Evolutionary conservation across 2,113 vertebrate genomes (phyloP).

Genomic region (Macheiramphus alcinus): DNA sequence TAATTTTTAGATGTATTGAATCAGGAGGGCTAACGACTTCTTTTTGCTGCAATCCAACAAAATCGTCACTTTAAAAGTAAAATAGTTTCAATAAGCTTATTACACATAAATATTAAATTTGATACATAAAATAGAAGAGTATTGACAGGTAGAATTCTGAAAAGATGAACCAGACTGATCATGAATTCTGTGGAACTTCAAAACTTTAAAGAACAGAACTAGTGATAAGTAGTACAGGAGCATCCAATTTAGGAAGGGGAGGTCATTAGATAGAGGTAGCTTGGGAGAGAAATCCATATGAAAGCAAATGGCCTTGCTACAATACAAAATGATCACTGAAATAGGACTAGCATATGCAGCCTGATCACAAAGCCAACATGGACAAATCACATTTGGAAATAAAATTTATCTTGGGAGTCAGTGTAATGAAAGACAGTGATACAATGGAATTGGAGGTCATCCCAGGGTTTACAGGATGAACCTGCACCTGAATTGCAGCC

Average conservation of each 20-base stretch:
- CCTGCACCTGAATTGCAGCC: slow-evolving; percentile 71
- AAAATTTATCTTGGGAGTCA: slow-evolving; percentile 67
- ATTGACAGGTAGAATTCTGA: slow-evolving; percentile 53
- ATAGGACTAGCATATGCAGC: slow-evolving; percentile 72
- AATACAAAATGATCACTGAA: slow-evolving; percentile 67
- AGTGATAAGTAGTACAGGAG: slow-evolving; percentile 44
- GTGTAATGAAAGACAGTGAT: slow-evolving; percentile 72
- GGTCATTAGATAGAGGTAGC: slow-evolving; percentile 82
- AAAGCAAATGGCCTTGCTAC: slow-evolving; percentile 70
- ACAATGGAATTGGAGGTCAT: slow-evolving; percentile 73
- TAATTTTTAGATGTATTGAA: slow-evolving; percentile 45
- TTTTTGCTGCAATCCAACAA: slow-evolving; percentile 65
- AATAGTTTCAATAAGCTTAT: slow-evolving; percentile 61
- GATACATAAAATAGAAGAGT: slow-evolving; percentile 67
- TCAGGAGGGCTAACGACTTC: slow-evolving; percentile 53
- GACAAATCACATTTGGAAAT: slow-evolving; percentile 71
- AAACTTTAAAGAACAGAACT: slow-evolving; percentile 53
- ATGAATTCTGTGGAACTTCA: slow-evolving; percentile 34
- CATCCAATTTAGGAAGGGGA: slow-evolving; percentile 61
- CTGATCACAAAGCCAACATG: slow-evolving; percentile 70
- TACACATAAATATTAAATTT: slow-evolving; percentile 61
- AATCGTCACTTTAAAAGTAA: slow-evolving; percentile 60
- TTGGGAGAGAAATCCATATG: slow-evolving; percentile 74
- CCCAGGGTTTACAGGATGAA: slow-evolving; percentile 73
- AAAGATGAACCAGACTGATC: slow-evolving; percentile 28